Conservation (phyloP, 2,797 vertebrate genomes). For the Myotis myotis region DNA sequence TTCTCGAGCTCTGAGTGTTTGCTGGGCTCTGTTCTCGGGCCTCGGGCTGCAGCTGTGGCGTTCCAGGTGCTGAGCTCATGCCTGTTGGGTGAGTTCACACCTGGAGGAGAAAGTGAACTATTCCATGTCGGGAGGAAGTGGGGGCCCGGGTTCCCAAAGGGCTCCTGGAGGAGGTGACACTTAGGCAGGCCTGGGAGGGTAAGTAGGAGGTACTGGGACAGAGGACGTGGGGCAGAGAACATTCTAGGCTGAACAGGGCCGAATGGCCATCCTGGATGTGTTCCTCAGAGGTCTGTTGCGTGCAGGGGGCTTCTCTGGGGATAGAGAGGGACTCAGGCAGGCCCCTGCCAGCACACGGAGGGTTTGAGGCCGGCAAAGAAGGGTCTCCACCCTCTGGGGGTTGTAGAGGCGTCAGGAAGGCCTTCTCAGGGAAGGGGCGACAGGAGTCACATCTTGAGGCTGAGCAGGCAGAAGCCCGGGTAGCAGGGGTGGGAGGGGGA, state of each 20-base stretch:
- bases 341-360: not conserved
- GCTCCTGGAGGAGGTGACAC: not conserved
- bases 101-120: not conserved
- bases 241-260: not conserved
- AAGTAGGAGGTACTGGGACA: not conserved
- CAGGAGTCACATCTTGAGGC: not conserved
- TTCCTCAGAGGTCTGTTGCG: not conserved
- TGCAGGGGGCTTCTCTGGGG: not conserved
- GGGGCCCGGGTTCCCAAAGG: not conserved
- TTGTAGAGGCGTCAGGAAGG: not conserved
- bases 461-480: not conserved
- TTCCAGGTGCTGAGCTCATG: not conserved
- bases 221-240: not conserved
- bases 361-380: not conserved
- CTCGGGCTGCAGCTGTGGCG: fast-evolving
- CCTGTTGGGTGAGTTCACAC: not conserved
- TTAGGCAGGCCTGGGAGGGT: not conserved
- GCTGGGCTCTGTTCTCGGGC: not conserved
- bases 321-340: not conserved
- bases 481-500: not conserved
- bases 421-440: not conserved
- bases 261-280: not conserved
- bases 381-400: not conserved
- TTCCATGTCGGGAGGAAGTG: not conserved
- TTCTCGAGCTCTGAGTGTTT: not conserved